These are phyloP conservation scores for Hydraecia micacea DNA, from an alignment of 2,888 invertebrate genomes.

Conservation along the genomic window DNA sequence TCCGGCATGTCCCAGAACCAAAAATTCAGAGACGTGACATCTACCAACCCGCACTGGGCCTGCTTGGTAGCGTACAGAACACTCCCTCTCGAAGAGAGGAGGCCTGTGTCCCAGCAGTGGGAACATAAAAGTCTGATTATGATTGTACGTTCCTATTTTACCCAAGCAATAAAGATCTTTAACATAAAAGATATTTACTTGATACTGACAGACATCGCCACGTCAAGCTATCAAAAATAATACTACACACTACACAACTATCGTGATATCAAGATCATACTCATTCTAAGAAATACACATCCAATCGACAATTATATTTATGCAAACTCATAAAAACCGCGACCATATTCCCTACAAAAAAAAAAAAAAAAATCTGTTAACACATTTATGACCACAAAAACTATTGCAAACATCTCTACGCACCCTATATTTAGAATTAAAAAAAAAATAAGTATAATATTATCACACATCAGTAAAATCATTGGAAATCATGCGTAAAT, in stretches of 20 bases:
- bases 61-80: too few relatives aligned
- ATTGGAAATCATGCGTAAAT: conserved; percentile 73
- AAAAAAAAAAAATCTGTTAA: conserved; percentile 49
- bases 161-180: neutral
- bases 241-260: neutral
- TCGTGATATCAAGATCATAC: conserved; percentile 3
- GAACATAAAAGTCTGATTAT: too few relatives aligned
- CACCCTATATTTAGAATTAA: conserved; percentile 32
- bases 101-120: too few relatives aligned
- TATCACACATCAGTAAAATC: conserved; percentile 59
- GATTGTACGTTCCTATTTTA: neutral
- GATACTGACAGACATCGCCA: too few relatives aligned
- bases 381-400: conserved; percentile 51
- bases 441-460: conserved; percentile 34
- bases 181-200: neutral
- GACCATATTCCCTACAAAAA: conserved; percentile 33
- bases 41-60: too few relatives aligned
- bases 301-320: conserved; percentile 4
- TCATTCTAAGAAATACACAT: conserved; percentile 20
- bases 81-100: too few relatives aligned
- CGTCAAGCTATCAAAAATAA: neutral
- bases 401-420: conserved; percentile 9
- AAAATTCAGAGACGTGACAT: too few relatives aligned
- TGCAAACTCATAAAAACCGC: conserved; percentile 6
- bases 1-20: too few relatives aligned